A percentile compares a stretch with the other conserved stretches of the same genome.
Evolutionary conservation across 2,888 invertebrate genomes (phyloP).

Genomic region (Drosophila bunnanda): DNA sequence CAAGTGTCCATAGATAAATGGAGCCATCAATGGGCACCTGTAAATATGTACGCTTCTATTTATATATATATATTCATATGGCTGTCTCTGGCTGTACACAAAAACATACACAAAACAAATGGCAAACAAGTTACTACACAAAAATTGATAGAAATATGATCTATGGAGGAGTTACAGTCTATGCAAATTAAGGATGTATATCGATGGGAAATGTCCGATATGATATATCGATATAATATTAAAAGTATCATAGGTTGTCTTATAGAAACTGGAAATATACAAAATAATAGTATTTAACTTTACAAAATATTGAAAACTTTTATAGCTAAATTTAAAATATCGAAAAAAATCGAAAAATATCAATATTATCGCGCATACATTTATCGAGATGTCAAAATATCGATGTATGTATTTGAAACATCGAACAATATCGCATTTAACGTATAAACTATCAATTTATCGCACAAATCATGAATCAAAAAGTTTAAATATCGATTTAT

Average conservation of each 20-base stretch:
- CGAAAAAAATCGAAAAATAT: not conserved
- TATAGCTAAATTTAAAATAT: not conserved
- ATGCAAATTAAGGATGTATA: not conserved
- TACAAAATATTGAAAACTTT: not conserved
- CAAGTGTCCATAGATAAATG: not conserved
- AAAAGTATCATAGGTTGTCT: not conserved
- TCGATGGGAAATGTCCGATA: conserved; percentile 2
- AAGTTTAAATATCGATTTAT: not conserved
- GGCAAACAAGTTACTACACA: conserved; percentile 51
- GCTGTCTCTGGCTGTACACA: conserved; percentile 32
- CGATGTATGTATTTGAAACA: not conserved
- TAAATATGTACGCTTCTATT: not conserved
- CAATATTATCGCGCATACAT: not conserved
- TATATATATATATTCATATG: conserved; percentile 20
- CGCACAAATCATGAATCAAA: not conserved
- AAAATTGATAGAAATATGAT: conserved; percentile 25
- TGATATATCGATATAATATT: not conserved
- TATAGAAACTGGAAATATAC: not conserved
- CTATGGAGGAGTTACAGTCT: not conserved
- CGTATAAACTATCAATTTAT: not conserved
- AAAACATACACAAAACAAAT: conserved; percentile 35
- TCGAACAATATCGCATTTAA: not conserved
- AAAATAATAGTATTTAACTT: not conserved
- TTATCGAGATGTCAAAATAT: not conserved
- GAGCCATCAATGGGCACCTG: not conserved